These are phyloP conservation scores for Piscicola geometra DNA, from an alignment of 2,888 invertebrate species.

Conservation along the genomic window DNA sequence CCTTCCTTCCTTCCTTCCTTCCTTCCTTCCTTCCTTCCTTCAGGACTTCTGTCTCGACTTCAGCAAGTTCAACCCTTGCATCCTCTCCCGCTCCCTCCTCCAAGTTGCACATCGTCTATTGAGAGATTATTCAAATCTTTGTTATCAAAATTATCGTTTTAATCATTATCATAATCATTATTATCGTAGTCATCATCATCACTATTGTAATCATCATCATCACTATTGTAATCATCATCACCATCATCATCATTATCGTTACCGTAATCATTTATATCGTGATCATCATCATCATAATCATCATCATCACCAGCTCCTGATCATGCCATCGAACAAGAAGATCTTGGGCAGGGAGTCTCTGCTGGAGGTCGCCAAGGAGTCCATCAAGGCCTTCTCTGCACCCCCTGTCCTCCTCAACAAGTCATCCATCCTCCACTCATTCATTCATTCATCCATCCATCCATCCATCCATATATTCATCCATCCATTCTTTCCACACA, in stretches of 20 bases:
- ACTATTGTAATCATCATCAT: constrained; percentile 1
- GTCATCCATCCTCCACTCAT: constrained; percentile 42
- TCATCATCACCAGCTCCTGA: constrained; percentile 49
- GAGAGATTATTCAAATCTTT: constrained; percentile 3
- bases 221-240: constrained; percentile 1
- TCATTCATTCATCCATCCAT: too few relatives aligned
- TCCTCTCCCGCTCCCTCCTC: constrained; percentile 81
- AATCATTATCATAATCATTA: neutral
- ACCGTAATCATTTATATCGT: too few relatives aligned
- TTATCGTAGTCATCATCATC: constrained; percentile 3
- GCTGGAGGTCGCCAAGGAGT: constrained; percentile 77
- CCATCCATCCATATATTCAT: too few relatives aligned
- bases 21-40: too few relatives aligned
- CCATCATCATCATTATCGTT: too few relatives aligned
- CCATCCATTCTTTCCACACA: too few relatives aligned
- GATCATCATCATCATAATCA: too few relatives aligned
- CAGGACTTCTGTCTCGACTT: constrained; percentile 88
- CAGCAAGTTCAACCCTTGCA: constrained; percentile 80
- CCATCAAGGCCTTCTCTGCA: constrained; percentile 78
- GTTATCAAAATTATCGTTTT: too few relatives aligned
- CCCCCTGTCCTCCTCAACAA: constrained; percentile 80
- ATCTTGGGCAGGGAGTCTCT: constrained; percentile 65
- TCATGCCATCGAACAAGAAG: constrained; percentile 52
- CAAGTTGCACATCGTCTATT: constrained; percentile 55
- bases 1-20: too few relatives aligned